Conservation (phyloP, 2,888 invertebrate species). For the Drosophila tripunctata region DNA sequence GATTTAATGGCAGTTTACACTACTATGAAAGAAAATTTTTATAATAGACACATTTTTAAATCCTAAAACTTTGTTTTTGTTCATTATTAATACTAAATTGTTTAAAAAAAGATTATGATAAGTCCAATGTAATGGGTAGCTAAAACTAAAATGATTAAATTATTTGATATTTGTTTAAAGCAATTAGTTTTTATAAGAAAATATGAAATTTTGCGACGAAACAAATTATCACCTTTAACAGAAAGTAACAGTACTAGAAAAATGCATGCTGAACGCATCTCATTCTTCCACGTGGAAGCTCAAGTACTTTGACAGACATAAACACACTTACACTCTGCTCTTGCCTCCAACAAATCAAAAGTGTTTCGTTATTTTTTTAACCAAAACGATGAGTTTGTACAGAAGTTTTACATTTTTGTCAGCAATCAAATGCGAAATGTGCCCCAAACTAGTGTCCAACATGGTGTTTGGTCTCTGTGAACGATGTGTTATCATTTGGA, state of each 20-base stretch:
- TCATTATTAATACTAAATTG: too few relatives aligned
- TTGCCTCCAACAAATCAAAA: not conserved
- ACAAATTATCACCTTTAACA: not conserved
- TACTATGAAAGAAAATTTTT: too few relatives aligned
- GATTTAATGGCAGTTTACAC: too few relatives aligned
- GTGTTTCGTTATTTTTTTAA: not conserved
- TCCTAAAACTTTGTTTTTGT: too few relatives aligned
- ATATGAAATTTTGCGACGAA: not conserved
- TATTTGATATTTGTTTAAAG: too few relatives aligned
- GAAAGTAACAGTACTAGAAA: not conserved
- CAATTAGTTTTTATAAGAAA: too few relatives aligned
- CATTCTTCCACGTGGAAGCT: not conserved
- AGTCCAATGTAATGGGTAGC: too few relatives aligned
- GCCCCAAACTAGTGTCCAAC: constrained; percentile 32
- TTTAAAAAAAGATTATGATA: too few relatives aligned
- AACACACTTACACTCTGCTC: not conserved
- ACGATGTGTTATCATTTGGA: constrained; percentile 49
- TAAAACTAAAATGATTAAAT: too few relatives aligned
- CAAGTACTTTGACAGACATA: not conserved
- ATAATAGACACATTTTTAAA: too few relatives aligned
- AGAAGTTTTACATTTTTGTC: constrained; percentile 23
- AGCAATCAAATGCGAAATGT: constrained; percentile 50
- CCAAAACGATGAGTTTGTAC: constrained; percentile 27
- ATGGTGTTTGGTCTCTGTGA: constrained; percentile 42
- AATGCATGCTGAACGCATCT: constrained; percentile 1